Conservation (phyloP, 2,888 invertebrate genomes). For the Macrosiphum euphorbiae region DNA sequence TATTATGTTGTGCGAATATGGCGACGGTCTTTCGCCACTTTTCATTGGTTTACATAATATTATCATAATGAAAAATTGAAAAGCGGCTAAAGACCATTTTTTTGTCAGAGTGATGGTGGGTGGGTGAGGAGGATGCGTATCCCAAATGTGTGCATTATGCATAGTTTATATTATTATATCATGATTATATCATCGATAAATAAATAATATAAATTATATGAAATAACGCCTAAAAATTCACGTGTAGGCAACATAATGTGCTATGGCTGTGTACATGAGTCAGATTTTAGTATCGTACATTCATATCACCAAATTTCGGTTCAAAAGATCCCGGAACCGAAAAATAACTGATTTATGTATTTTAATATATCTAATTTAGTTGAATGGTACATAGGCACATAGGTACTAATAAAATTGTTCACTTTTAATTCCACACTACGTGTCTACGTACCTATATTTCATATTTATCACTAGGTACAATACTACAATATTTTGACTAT, state of each 20-base stretch:
- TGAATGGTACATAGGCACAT: too few species aligned
- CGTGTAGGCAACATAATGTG: not conserved
- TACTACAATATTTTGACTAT: not conserved
- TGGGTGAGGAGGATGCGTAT: too few species aligned
- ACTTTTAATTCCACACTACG: not conserved
- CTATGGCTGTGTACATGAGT: not conserved
- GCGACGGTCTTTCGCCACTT: too few species aligned
- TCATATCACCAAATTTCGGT: not conserved
- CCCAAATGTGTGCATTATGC: too few species aligned
- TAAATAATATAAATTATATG: not conserved
- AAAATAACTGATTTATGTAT: not conserved
- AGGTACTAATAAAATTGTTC: not conserved
- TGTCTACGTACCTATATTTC: too few species aligned
- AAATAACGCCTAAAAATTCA: not conserved
- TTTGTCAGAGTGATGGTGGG: too few species aligned
- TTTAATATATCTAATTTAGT: not conserved
- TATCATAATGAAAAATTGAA: too few species aligned
- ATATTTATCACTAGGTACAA: not conserved
- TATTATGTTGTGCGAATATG: too few species aligned
- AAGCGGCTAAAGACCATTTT: too few species aligned
- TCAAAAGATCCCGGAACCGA: not conserved
- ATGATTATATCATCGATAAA: too few species aligned
- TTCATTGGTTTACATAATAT: too few species aligned
- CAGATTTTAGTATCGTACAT: not conserved
- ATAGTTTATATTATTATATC: too few species aligned